Base-by-base conservation (phyloP, 2,113 vertebrate genomes). In the Perccottus glenii region DNA sequence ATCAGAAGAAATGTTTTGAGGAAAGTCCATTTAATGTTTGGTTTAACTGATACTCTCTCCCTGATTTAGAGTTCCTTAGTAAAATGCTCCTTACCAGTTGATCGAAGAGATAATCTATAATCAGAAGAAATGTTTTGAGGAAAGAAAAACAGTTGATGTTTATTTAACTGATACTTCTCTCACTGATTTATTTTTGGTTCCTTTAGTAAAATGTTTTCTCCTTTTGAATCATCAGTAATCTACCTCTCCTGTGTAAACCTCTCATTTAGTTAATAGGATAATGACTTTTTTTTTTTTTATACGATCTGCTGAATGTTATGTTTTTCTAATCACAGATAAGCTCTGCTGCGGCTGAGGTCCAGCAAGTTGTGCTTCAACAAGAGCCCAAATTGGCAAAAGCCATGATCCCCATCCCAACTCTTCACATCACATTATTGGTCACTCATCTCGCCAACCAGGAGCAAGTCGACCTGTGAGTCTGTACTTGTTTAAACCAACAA, bases 361-460 rank as follows among this genome's bases (percentile, higher is more conserved):
- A 99, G 70, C 91, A 95, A 40, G 72, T 83, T 9, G 75, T 98
- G 58, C 80, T 95, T 76, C 83, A 94, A 78, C 93, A 94, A 76
- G 96, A 99, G 77, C 64, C 91, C 40, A 93, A 87, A 46, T 82
- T 98, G 72, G 91, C 93, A 50, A 92, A 87, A 87, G 93, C 95
- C 38, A 94, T 99, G 94, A 87, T 93, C 74, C 85, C 57, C 2
- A 64, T 91, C 47, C 94, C 93, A 15, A 95, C 93, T 0, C 93
- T 98, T 38, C 98, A 99, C 73, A 77, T 99, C 70, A 99, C 98
- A 0, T 91, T 99, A 38, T 88, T 98, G 5, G 93, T 98, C 88
- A 94, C 96, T 81, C 91, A 95, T 79, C 90, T 99, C 51, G 85
- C 93, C 63, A 95, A 45, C 73, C 91, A 96, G 87, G 94, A 96